A percentile compares a stretch with the other conserved stretches of the same genome.
Conservation (phyloP, 2,888 invertebrate species). For the Ametastegia equiseti region DNA sequence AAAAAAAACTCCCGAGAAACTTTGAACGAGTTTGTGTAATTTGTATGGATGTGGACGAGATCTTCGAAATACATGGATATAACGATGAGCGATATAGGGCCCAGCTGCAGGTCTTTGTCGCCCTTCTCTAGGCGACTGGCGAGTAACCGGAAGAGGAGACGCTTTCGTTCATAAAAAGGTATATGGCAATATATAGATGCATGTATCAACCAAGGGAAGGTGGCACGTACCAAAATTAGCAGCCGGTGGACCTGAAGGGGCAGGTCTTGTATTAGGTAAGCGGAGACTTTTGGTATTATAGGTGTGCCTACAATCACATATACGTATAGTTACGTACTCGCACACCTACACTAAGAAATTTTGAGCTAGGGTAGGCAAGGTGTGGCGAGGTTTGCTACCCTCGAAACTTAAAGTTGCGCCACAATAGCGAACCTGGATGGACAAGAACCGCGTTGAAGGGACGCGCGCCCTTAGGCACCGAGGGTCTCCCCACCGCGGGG, state of each 20-base stretch:
- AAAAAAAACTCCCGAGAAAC: too few species aligned
- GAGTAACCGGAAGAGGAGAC: constrained; percentile 36
- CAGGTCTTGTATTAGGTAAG: constrained; percentile 23
- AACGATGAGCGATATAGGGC: constrained; percentile 12
- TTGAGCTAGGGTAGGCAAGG: background rate
- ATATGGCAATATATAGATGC: too few species aligned
- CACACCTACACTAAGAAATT: background rate
- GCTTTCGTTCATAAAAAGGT: constrained; percentile 23
- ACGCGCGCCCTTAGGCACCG: constrained; percentile 30
- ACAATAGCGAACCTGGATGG: constrained; percentile 3
- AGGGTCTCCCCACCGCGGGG: constrained; percentile 17
- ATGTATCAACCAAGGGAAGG: background rate
- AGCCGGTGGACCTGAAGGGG: background rate
- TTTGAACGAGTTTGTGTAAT: background rate
- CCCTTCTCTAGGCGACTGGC: background rate
- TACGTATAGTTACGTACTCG: background rate
- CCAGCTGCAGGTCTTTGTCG: constrained; percentile 39
- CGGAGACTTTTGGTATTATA: background rate
- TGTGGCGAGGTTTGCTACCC: background rate
- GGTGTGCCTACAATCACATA: background rate
- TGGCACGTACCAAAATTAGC: constrained; percentile 46
- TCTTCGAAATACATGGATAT: background rate
- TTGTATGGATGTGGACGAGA: too few species aligned
- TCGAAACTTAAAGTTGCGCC: background rate
- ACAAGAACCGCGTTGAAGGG: background rate